Conservation (phyloP, 2,113 vertebrate genomes). For the Ranitomeya imitator region DNA sequence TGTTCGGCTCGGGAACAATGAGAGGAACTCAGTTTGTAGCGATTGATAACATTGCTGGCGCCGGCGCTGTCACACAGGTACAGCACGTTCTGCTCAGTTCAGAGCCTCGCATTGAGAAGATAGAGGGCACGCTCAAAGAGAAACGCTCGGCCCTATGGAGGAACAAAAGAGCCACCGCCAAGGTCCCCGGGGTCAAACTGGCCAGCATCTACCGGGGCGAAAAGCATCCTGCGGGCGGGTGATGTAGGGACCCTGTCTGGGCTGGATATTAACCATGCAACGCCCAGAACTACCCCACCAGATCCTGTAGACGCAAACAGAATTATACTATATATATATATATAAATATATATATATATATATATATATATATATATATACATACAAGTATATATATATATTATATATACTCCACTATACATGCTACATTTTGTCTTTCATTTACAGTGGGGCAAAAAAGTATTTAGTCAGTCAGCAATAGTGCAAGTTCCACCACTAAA, state of each 20-base stretch:
- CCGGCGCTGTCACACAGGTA: neutral
- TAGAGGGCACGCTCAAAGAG: neutral
- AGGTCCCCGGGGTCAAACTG: neutral
- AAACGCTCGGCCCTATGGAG: neutral
- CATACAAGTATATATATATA: no score
- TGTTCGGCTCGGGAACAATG: conserved; percentile 33
- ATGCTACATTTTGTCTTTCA: no score
- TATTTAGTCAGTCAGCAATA: no score
- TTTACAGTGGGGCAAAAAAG: no score
- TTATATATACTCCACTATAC: neutral
- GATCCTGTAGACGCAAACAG: neutral
- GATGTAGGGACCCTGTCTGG: neutral
- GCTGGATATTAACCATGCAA: neutral
- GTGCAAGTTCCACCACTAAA: no score
- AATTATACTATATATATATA: neutral
- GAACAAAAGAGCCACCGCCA: neutral
- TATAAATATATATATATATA: no score
- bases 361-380: no score
- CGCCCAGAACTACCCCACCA: neutral
- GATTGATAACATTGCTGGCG: conserved; percentile 30
- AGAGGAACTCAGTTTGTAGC: conserved; percentile 25
- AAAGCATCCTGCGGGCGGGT: neutral
- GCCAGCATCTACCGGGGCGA: neutral
- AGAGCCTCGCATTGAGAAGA: neutral
- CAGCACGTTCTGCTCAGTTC: neutral